Conservation (phyloP, 1,140 invertebrate species). For the Anthonomus grandis region DNA sequence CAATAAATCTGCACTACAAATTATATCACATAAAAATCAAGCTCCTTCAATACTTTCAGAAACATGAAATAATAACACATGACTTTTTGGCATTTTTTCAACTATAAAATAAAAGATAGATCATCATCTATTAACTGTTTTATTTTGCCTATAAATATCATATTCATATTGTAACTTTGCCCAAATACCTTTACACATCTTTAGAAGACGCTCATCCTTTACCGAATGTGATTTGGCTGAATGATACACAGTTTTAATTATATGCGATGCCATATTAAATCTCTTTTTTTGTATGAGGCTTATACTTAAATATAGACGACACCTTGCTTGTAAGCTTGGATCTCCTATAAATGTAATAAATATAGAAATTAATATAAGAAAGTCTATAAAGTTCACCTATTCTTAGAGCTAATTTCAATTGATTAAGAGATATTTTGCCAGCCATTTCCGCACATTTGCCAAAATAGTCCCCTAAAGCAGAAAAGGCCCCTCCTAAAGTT, state of each 20-base stretch:
- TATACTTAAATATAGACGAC: slow-evolving; percentile 80
- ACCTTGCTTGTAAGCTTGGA: slow-evolving; percentile 72
- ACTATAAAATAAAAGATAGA: slow-evolving; percentile 1
- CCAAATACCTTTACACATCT: slow-evolving; percentile 86
- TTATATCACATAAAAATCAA: too few relatives aligned
- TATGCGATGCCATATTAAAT: slow-evolving; percentile 59
- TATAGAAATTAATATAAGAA: not conserved
- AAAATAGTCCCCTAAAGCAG: slow-evolving; percentile 84
- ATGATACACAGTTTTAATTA: slow-evolving; percentile 64
- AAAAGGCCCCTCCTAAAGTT: slow-evolving; percentile 93
- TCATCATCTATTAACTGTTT: slow-evolving; percentile 9
- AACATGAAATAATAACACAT: too few relatives aligned
- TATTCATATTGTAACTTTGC: slow-evolving; percentile 66
- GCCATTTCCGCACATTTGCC: slow-evolving; percentile 76
- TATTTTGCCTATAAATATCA: slow-evolving; percentile 7
- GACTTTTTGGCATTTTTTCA: too few relatives aligned
- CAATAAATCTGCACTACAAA: too few relatives aligned
- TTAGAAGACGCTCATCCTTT: slow-evolving; percentile 60
- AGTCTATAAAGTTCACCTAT: slow-evolving; percentile 46
- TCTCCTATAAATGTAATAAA: slow-evolving; percentile 57
- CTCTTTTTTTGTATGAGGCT: slow-evolving; percentile 79
- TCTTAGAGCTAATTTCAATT: slow-evolving; percentile 74
- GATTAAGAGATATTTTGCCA: slow-evolving; percentile 79
- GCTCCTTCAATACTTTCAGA: too few relatives aligned
- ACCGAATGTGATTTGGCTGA: slow-evolving; percentile 53